Conservation (phyloP, 2,113 vertebrate genomes). For the Chitala chitala region DNA sequence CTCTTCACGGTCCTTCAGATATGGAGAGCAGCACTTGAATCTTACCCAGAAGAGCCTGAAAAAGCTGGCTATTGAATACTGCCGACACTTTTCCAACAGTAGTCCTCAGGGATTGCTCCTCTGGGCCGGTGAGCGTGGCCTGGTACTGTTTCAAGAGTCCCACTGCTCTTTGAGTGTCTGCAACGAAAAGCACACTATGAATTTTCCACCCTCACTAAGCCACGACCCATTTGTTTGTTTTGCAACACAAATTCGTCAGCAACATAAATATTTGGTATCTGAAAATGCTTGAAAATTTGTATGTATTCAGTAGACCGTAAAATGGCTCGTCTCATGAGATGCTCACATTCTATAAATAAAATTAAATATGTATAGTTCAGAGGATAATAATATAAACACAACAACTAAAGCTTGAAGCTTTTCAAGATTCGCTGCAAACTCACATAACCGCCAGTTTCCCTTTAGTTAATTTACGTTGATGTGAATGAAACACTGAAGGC, state of each 20-base stretch:
- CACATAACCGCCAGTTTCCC: too few relatives aligned
- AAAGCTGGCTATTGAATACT: slow-evolving; percentile 76
- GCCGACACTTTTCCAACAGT: slow-evolving; percentile 74
- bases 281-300: too few relatives aligned
- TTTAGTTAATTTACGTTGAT: too few relatives aligned
- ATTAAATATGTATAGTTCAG: too few relatives aligned
- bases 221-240: neutral
- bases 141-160: slow-evolving; percentile 75
- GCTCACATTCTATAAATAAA: too few relatives aligned
- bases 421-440: too few relatives aligned
- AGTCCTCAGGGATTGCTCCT: slow-evolving; percentile 72
- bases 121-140: slow-evolving; percentile 66
- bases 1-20: neutral
- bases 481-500: too few relatives aligned
- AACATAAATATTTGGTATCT: neutral
- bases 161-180: slow-evolving; percentile 77
- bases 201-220: neutral
- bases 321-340: too few relatives aligned
- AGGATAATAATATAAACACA: too few relatives aligned
- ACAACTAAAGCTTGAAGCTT: too few relatives aligned
- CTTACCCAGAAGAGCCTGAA: slow-evolving; percentile 81
- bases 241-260: neutral
- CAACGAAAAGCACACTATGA: slow-evolving; percentile 19
- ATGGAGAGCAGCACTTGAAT: neutral
- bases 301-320: too few relatives aligned